Conservation (phyloP, 2,113 vertebrate genomes). For the Ramphastos sulfuratus region DNA sequence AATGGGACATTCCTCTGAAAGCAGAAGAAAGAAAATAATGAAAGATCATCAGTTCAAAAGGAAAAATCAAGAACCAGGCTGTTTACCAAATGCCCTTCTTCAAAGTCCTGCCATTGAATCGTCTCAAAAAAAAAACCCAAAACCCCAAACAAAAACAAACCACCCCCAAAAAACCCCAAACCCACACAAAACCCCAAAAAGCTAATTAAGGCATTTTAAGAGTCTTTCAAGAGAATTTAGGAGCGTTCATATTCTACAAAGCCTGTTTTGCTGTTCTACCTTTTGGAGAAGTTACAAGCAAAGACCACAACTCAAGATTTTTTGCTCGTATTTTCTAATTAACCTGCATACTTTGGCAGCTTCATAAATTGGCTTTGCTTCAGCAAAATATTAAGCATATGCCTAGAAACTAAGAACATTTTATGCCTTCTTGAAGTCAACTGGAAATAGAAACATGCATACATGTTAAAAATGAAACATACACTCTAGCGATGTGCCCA, state of each 20-base stretch:
- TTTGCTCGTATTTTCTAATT: neutral
- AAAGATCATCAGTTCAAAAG: neutral
- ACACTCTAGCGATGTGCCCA: neutral
- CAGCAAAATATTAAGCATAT: slow-evolving; percentile 32
- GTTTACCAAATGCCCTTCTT: neutral
- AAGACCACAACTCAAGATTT: neutral
- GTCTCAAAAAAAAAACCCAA: neutral
- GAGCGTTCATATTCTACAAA: neutral
- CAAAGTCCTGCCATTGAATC: neutral
- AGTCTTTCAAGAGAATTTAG: neutral
- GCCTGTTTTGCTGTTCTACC: neutral
- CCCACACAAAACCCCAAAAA: neutral
- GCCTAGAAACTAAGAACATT: neutral
- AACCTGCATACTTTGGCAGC: neutral
- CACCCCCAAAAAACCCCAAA: neutral
- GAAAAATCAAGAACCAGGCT: neutral
- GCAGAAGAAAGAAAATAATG: neutral
- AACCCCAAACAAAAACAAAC: neutral
- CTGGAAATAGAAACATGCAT: neutral
- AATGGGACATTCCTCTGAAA: neutral
- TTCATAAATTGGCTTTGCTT: neutral
- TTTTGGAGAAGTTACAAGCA: neutral
- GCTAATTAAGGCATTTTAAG: neutral
- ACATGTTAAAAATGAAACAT: neutral
- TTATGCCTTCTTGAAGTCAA: neutral